These are phyloP conservation scores for Buceros bicornis DNA, from an alignment of 2,797 vertebrate genomes.

Conservation along the genomic window DNA sequence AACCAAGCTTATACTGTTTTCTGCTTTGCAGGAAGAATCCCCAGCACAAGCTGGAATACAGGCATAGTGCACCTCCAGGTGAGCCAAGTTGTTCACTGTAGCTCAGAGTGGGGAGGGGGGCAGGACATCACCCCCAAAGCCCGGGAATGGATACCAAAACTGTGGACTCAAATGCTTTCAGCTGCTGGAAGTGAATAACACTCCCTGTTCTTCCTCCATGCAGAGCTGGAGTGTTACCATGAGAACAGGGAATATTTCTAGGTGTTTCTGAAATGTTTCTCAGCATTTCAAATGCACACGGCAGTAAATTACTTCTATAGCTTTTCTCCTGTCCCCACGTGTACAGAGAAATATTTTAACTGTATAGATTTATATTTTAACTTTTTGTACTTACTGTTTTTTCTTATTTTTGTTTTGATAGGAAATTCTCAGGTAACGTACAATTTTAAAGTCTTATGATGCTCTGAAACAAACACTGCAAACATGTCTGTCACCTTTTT, in stretches of 20 bases:
- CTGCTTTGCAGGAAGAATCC: constrained; percentile 79
- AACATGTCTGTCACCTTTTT: neutral
- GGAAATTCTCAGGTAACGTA: neutral
- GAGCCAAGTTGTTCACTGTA: neutral
- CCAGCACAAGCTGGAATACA: constrained; percentile 81
- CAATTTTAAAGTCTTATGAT: neutral
- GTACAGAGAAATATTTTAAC: neutral
- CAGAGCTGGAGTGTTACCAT: neutral
- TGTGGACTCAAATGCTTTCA: neutral
- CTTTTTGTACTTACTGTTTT: neutral
- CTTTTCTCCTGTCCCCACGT: neutral
- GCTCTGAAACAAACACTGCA: neutral
- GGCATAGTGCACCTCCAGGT: constrained; percentile 75
- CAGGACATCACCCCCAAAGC: neutral
- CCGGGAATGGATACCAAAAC: neutral
- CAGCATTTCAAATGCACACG: neutral
- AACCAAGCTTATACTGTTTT: neutral
- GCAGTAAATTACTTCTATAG: neutral
- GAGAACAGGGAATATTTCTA: neutral
- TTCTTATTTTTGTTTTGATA: neutral
- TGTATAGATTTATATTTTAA: neutral
- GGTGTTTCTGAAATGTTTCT: neutral
- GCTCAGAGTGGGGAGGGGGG: neutral
- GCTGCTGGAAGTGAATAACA: neutral
- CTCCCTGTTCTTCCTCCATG: neutral